Base-by-base conservation (phyloP, 2,888 invertebrate genomes). In the Aphodius sticticus region DNA sequence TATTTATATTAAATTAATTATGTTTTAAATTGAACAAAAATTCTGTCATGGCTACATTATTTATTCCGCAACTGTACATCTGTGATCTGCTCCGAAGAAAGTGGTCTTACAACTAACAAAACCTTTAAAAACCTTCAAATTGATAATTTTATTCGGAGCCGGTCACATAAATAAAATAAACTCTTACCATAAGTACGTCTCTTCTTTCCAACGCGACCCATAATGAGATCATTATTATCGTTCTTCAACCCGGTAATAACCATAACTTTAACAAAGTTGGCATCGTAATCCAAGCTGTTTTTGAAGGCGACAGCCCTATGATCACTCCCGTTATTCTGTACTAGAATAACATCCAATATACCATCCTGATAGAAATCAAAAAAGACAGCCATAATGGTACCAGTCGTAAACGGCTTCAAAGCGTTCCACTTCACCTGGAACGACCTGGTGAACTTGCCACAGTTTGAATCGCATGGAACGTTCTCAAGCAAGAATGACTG, bases 341-440 rank as follows among this genome's bases (percentile, higher is more conserved):
- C 89, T 35, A 97, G 91, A 78, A 98, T 94, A 1, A 97, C 94
- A 89, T 98, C 98, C 78, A 98, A 90, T n/a, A 97, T 94, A 83
- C 97, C 98, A 90, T 98, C 96, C 91, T 98, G 98, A 86, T 95
- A 95, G 84, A 98, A 95, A 88, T 99, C 98, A 89, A 96, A 98
- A 88, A 98, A 98, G 12, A 96, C 94, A 0, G 95, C 97, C 90
- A 97, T 93, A 0, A 94, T 92, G n/a, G 95, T 94, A 83, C 94
- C 92, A 84, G 93, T 94, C 37, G 92, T 93, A 87, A 94, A 93
- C 0, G 94, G 93, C 84, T 90, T 91, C 81, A 96, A 91, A 14
- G 93, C 93, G 82, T 93, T 92, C 96, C 96, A 97, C 79, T 93
- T 92, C 0, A 97, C 91, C 80, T 92, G 90, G 88, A 96, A 97